Evolutionary conservation across 2,797 vertebrate genomes (phyloP).

Genomic region (Platyrinchus mystaceus): DNA sequence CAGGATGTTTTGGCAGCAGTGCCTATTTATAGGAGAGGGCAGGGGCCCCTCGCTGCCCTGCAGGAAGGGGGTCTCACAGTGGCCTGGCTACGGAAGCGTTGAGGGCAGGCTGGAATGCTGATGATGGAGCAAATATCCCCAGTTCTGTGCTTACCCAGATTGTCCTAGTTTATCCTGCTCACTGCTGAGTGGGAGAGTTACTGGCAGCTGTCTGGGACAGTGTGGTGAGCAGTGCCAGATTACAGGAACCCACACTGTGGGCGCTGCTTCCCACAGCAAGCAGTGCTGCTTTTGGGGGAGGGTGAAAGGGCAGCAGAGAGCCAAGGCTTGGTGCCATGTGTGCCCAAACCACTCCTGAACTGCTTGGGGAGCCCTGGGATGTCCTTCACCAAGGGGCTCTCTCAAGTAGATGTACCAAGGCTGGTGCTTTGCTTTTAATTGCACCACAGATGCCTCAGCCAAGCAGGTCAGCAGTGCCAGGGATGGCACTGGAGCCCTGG

Average conservation of each 20-base stretch:
- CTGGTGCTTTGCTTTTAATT: not conserved
- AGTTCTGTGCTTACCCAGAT: not conserved
- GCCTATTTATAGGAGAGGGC: slow-evolving; percentile 61
- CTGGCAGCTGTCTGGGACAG: not conserved
- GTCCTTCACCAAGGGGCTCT: not conserved
- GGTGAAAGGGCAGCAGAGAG: not conserved
- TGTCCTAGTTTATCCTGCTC: not conserved
- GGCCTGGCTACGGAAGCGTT: accelerated
- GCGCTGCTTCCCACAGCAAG: not conserved
- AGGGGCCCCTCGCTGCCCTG: not conserved
- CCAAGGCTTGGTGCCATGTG: not conserved
- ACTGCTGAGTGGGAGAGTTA: not conserved
- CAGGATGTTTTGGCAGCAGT: slow-evolving; percentile 62
- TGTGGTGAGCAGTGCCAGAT: not conserved
- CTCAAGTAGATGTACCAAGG: not conserved
- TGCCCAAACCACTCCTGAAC: not conserved
- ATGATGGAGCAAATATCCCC: not conserved
- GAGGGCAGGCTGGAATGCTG: not conserved
- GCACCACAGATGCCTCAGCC: not conserved
- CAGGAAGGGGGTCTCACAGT: not conserved
- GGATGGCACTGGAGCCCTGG: not conserved
- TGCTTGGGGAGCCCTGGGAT: not conserved
- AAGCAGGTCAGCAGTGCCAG: not conserved
- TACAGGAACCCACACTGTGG: not conserved
- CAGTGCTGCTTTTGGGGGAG: not conserved